Base-by-base conservation (phyloP, 2,888 invertebrate genomes). In the Notocelia uddmanniana region DNA sequence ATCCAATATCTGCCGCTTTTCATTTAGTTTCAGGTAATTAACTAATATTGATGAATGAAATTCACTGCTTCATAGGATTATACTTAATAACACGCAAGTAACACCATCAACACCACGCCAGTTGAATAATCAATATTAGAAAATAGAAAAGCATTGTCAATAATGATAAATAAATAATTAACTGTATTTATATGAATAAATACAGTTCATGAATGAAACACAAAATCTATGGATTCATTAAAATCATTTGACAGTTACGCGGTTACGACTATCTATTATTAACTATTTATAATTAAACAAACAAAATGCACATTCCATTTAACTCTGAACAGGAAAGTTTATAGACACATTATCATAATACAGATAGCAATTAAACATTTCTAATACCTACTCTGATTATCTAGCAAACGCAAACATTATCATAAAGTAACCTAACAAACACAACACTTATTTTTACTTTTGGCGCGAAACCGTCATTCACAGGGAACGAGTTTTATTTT, bases 381-480 rank as follows among this genome's bases (percentile, higher is more conserved):
- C 21, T 37, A 64, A 9, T 48, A 48, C 13, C 8, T 15, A 52
- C 15, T 34, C n/a, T n/a, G 15, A 50, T 45, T 23, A 54, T 50
- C 23, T 18, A 68, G 26, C 59, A 68, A 60, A 23, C 63, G 21
- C 1, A 8, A 31, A 69, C 62, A 63, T 34, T 55, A 9, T 2
- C 31, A 8, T 10, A 41, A 41, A n/a, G 26, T 21, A 62, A 54
- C 54, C 34, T 48, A 58, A 50, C 11, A 21, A 31, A 21, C 34
- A 48, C 54, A 59, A 52, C 41, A 34, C 21, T 57, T 10, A 37
- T 60, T 68, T 54, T 31, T n/a, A 31, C 45, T 55, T 62, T 69
- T 37, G 60, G 41, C 68, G 68, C 58, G 54, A 57, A 62, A 45
- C 48, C 10, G 57, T 31, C 58, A n/a, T n/a, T n/a, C n/a, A 60